phyloP scores from a whole-genome alignment of 2,113 vertebrate species.

The Anoura caudifer region DNA sequence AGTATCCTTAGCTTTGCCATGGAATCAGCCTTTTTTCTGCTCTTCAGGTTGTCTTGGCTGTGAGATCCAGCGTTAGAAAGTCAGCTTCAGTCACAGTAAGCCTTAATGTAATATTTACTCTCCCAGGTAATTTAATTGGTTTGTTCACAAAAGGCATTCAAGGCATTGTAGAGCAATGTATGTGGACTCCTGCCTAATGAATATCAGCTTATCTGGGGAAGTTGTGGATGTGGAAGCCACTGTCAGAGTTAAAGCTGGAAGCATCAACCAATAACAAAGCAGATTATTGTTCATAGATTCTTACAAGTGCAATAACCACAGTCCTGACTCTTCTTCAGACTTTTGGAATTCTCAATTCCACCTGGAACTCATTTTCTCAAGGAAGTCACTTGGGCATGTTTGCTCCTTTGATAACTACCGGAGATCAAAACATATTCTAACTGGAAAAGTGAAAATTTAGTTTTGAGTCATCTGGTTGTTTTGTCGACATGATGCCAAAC shows the following conservation, averaged over 20 bases:
- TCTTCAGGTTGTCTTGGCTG: background rate
- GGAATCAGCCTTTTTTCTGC: background rate
- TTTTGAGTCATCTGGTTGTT: constrained; percentile 35
- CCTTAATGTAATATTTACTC: background rate
- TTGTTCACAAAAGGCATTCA: background rate
- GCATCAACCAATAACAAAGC: background rate
- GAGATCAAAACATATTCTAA: constrained; percentile 16
- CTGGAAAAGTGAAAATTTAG: constrained; percentile 38
- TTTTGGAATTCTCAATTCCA: background rate
- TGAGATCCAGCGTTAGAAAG: background rate
- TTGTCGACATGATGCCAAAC: constrained; percentile 52
- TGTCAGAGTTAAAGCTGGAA: background rate
- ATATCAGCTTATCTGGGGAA: background rate
- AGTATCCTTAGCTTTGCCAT: background rate
- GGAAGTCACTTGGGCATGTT: background rate
- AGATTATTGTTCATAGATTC: background rate
- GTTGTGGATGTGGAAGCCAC: background rate
- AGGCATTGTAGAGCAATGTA: background rate
- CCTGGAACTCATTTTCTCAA: constrained; percentile 46
- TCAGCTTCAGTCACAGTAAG: background rate
- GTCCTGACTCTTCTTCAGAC: background rate
- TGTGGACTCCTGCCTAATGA: background rate
- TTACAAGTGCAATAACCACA: background rate
- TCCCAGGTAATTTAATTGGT: background rate
- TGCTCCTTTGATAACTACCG: constrained; percentile 30